Base-by-base conservation (phyloP, 2,113 vertebrate species). In the Rhineura floridana region DNA sequence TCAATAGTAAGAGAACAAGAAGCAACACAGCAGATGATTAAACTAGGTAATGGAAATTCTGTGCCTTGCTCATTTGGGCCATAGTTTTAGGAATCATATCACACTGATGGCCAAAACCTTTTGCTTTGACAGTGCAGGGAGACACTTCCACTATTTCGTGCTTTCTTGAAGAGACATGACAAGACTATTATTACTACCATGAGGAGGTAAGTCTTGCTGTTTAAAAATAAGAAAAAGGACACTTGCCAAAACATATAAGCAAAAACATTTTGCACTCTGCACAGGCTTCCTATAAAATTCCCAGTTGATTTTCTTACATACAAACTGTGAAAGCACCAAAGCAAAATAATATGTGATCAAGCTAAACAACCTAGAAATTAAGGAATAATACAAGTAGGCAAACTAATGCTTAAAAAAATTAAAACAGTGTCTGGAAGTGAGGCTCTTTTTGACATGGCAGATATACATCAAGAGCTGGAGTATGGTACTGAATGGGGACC, bases 81-180 rank as follows among this genome's bases (percentile, higher is more conserved):
- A 13, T 6, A 0, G 30, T 42, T 5, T 25, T 9, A 33, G 0
- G 36, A 19, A 86, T 65, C 33, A 8, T 42, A 11, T 84, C 70
- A 33, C 17, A 33, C 21, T 91, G 88, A 88, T 46, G 15, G 13
- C 17, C 13, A 15, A 81, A 33, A 84, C 28, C 10, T 70, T 81
- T 84, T 81, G 55, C 67, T 95, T 94, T 80, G 89, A 55, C 36
- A 98, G 98, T 98, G 98, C 96, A 96, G 96, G 84, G 97, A 98
- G 86, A 93, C 83, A 1, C 96, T 93, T 59, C 98, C 98, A 63
- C 81, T 90, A 7, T 98, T 98, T 87, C 94, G 98, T 46, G 97
- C 96, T 67, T 98, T 98, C 94, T 87, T 98, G 92, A 98, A 97
- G 94, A 97, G 96, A 89, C 93, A 94, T 0, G 97, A 98, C 92